Evolutionary conservation across 2,113 vertebrate species (phyloP), one percentile per base, ranked within the genome.

Genomic region (Hippopotamus amphibius): DNA sequence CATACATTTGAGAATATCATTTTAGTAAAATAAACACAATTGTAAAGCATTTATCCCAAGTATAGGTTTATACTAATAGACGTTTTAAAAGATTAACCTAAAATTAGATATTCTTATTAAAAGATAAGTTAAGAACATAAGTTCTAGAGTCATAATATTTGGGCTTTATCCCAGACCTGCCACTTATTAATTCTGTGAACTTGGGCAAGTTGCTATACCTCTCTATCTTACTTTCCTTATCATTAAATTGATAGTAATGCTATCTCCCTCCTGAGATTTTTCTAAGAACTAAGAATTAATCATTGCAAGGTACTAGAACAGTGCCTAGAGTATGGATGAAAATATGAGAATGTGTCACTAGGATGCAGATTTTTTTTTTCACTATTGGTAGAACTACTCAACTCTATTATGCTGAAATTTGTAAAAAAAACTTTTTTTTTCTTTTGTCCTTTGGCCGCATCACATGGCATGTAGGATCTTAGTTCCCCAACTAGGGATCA

Each of bases 71-170:
- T 57, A 82, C 41, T 48, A 43, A 65, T 2, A 69, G 5, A 0
- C 53, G 74, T 79, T 65, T 76, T 1, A 59, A 53, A 79, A 82
- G 3, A 0, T 8, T 48, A 79, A 55, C 5, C 57, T 82, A 53
- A 81, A 85, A 61, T 79, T 95, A 26, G 9, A 41, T 76, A 9
- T 71, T 93, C 14, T 90, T 93, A 65, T 55, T 76, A 81, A n/a
- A 22, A 43, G 41, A 21, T 77, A 10, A 1, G 0, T 86, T 77
- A 68, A 55, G 41, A 93, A 93, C 1, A 13, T 30, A 81, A 43
- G 2, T 10, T 43, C 63, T 79, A 43, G 22, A 53, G 0, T 79
- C 37, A 72, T 2, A 53, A 24, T 84, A 74, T 33, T 17, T 95
- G 15, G 14, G 7, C 9, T 88, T 82, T 16, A 86, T 66, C 16